Percentiles rank a stretch among this genome's conserved stretches.
Evolutionary conservation across 2,113 vertebrate genomes (phyloP).

Genomic region (Lipophrys pholis): DNA sequence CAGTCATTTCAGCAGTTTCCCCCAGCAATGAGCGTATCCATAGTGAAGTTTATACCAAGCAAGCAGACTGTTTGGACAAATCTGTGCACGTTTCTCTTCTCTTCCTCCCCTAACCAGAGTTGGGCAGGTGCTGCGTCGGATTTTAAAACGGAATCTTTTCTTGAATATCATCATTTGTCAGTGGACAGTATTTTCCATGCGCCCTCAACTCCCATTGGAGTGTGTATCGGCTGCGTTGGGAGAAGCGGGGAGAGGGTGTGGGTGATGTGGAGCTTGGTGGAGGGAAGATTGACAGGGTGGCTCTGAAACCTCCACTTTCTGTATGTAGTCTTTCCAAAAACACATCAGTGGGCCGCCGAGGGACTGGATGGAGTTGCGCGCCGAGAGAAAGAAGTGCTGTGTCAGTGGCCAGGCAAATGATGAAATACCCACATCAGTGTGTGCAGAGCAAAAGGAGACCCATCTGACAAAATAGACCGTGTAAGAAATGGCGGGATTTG

Average conservation of each 20-base stretch:
- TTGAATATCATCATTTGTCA: constrained; percentile 70
- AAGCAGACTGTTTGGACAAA: constrained; percentile 52
- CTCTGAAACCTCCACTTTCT: constrained; percentile 73
- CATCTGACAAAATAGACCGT: constrained; percentile 55
- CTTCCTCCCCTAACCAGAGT: constrained; percentile 6
- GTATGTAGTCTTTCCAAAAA: constrained; percentile 78
- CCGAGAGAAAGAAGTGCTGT: constrained; percentile 54
- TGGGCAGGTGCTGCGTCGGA: constrained; percentile 56
- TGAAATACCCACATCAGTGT: constrained; percentile 63
- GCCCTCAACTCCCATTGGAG: constrained; percentile 51
- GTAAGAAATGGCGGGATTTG: constrained; percentile 8
- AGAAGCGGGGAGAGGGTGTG: constrained; percentile 33
- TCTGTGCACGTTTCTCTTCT: constrained; percentile 25
- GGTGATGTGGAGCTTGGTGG: constrained; percentile 54
- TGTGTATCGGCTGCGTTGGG: constrained; percentile 41
- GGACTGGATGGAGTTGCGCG: constrained; percentile 65
- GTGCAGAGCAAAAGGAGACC: constrained; percentile 14
- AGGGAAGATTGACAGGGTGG: constrained; percentile 72
- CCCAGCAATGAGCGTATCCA: constrained; percentile 34
- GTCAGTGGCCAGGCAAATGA: constrained; percentile 57
- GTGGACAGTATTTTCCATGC: constrained; percentile 64
- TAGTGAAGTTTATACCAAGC: constrained; percentile 47
- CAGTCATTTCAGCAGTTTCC: constrained; percentile 62
- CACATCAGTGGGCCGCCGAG: constrained; percentile 63
- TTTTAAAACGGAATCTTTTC: constrained; percentile 42